Percentiles rank a stretch among this genome's conserved stretches.
Evolutionary conservation across 2,888 invertebrate genomes (phyloP).

Genomic region (Pseudococcus viburni): DNA sequence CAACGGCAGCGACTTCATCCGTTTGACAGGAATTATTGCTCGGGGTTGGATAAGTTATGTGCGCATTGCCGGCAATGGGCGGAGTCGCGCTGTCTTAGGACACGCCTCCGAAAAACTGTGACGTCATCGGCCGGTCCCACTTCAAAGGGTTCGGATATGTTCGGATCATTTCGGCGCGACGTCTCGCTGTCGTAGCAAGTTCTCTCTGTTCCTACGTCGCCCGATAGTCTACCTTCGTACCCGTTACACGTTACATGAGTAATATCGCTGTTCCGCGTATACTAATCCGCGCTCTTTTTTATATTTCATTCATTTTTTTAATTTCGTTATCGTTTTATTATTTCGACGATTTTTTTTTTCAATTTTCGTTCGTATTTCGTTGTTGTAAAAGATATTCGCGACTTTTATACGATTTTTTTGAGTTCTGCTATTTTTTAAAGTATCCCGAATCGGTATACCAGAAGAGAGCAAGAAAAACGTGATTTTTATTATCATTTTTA

Average conservation of each 20-base stretch:
- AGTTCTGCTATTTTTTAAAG: conserved; percentile 15
- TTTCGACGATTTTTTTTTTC: conserved; percentile 32
- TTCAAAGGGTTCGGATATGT: conserved; percentile 63
- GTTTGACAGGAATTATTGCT: conserved; percentile 67
- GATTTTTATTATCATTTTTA: conserved; percentile 34
- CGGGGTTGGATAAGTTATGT: conserved; percentile 68
- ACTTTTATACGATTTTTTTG: conserved; percentile 44
- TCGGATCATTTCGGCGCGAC: conserved; percentile 65
- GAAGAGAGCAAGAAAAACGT: background rate
- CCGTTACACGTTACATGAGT: conserved; percentile 62
- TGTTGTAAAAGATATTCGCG: conserved; percentile 41
- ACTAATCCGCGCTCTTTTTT: conserved; percentile 49
- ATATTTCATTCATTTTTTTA: conserved; percentile 8
- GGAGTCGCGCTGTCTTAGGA: conserved; percentile 67
- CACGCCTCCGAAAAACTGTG: conserved; percentile 68
- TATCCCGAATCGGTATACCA: background rate
- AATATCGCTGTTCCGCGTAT: conserved; percentile 45
- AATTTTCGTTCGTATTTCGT: conserved; percentile 28
- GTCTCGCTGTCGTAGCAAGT: conserved; percentile 63
- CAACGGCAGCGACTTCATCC: conserved; percentile 65
- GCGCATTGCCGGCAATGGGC: conserved; percentile 67
- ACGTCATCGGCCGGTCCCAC: conserved; percentile 68
- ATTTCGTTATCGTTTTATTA: conserved; percentile 57
- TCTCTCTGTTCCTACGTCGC: conserved; percentile 65
- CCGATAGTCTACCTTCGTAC: conserved; percentile 67